Conservation (phyloP, 53 echinoderm and acorn worm genomes). For the Zoroaster sp. region DNA sequence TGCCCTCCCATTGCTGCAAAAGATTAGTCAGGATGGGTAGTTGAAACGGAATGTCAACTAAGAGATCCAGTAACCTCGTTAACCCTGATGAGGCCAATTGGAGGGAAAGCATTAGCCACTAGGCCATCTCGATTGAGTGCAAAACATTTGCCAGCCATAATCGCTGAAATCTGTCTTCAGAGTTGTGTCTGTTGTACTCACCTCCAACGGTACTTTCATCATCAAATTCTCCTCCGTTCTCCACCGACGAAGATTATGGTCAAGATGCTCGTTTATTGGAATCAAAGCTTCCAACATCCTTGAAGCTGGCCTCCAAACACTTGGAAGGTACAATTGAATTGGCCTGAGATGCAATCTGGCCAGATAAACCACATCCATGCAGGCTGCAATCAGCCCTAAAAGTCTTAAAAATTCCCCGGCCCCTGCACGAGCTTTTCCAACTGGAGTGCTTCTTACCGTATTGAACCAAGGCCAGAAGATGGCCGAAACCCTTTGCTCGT, state of each 20-base stretch:
- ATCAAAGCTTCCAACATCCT: neutral
- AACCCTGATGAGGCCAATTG: neutral
- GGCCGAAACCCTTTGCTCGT: neutral
- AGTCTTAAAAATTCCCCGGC: neutral
- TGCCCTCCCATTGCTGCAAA: neutral
- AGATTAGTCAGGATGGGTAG: neutral
- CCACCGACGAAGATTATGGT: slow-evolving; percentile 16
- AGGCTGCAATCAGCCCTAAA: slow-evolving; percentile 35
- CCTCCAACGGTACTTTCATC: neutral
- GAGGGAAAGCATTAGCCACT: neutral
- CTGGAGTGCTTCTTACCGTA: neutral
- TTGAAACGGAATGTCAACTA: slow-evolving; percentile 8
- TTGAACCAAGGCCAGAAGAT: neutral
- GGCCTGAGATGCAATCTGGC: slow-evolving; percentile 34
- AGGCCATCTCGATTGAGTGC: neutral
- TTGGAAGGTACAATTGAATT: slow-evolving; percentile 28
- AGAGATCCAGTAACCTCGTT: neutral
- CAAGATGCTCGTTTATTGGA: slow-evolving; percentile 15
- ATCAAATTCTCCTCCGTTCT: neutral
- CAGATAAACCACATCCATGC: slow-evolving; percentile 27
- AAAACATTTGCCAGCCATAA: neutral
- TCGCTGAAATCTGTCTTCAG: slow-evolving; percentile 38
- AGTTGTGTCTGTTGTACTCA: neutral
- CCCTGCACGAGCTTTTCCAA: neutral
- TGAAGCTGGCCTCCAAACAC: neutral